Conservation (phyloP, 2,797 vertebrate species). For the Hippocampus kuda region DNA sequence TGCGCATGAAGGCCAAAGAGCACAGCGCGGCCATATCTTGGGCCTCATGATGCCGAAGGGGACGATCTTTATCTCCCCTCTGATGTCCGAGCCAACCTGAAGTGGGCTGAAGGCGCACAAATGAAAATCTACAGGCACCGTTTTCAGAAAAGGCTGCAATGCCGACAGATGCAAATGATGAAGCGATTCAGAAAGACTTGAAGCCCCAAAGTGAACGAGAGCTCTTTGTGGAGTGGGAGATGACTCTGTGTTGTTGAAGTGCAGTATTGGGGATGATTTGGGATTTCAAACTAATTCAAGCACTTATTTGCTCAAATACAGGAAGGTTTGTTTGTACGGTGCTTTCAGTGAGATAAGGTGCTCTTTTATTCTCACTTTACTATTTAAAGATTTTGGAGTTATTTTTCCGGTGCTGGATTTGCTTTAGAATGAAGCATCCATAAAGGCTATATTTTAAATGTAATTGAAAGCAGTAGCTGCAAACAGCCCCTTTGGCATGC, state of each 20-base stretch:
- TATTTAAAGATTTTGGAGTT: slow-evolving; percentile 51
- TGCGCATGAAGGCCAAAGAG: slow-evolving; percentile 99
- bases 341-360: slow-evolving; percentile 42
- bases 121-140: slow-evolving; percentile 36
- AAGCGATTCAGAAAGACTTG: slow-evolving; percentile 23
- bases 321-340: slow-evolving; percentile 49
- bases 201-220: background rate
- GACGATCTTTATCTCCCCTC: slow-evolving; percentile 17
- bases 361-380: slow-evolving; percentile 48
- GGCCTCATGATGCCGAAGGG: slow-evolving; percentile 82
- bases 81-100: slow-evolving; percentile 27
- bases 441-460: background rate
- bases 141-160: slow-evolving; percentile 38
- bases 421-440: slow-evolving; percentile 25
- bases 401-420: slow-evolving; percentile 28
- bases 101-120: slow-evolving; percentile 31
- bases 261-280: slow-evolving; percentile 5
- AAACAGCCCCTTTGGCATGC: background rate
- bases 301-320: slow-evolving; percentile 61
- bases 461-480: background rate
- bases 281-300: slow-evolving; percentile 49
- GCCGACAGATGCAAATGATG: slow-evolving; percentile 38
- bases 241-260: slow-evolving; percentile 16
- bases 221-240: background rate
- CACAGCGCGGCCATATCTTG: slow-evolving; percentile 99